phyloP scores from a whole-genome alignment of 2,797 vertebrate genomes.

The Acestrorhynchus altus region DNA sequence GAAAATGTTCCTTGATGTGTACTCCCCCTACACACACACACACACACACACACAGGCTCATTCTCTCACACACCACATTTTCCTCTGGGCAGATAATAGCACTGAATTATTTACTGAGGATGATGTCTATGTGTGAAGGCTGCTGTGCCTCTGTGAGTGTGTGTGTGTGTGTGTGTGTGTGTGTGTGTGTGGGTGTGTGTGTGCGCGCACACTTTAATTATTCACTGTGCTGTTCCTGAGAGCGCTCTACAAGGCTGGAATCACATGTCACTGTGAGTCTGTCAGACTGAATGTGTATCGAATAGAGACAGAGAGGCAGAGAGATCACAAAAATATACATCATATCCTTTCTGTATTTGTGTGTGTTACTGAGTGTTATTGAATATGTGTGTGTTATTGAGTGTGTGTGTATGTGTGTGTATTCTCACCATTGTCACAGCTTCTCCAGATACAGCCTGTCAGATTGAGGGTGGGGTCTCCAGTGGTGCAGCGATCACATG shows the following conservation, averaged over 20 bases:
- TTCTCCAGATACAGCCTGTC: conserved; percentile 80
- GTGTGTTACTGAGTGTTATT: not conserved
- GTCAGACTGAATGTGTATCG: conserved; percentile 8
- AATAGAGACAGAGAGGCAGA: not conserved
- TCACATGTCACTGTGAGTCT: conserved; percentile 70
- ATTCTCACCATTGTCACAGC: conserved; percentile 75
- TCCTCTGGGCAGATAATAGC: conserved; percentile 44
- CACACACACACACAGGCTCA: not conserved
- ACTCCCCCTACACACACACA: no score
- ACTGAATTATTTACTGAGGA: conserved; percentile 57
- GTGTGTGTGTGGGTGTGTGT: conserved; percentile 20
- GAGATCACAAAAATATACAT: not conserved
- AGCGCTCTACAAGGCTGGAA: conserved; percentile 63
- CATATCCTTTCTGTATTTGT: not conserved
- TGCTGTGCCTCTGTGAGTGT: conserved; percentile 45
- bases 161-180: not conserved
- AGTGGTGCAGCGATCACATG: conserved; percentile 76
- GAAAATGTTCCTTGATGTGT: no score
- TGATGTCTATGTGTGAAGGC: conserved; percentile 56
- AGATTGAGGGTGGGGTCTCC: conserved; percentile 77
- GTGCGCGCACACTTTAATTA: conserved; percentile 81
- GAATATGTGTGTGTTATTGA: conserved; percentile 26
- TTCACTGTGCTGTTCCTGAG: conserved; percentile 73
- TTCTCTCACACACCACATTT: conserved; percentile 14
- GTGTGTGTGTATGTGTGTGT: conserved; percentile 39